phyloP scores from a whole-genome alignment of 2,888 invertebrate species.

The Diplazon laetatorius region DNA sequence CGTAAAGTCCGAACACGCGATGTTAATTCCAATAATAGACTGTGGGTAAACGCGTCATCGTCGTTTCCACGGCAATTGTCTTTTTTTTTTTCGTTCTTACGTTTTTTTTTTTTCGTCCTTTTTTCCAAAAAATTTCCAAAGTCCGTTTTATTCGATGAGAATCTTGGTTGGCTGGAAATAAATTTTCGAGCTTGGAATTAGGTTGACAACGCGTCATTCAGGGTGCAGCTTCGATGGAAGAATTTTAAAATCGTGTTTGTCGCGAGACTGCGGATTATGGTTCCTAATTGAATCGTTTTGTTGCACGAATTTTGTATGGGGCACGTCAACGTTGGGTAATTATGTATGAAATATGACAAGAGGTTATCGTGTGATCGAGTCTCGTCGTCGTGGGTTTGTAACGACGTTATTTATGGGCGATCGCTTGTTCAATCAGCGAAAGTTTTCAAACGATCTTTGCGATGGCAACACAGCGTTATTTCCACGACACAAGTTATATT shows the following conservation, averaged over 20 bases:
- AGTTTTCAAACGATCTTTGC: constrained; percentile 31
- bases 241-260: not conserved
- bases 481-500: too few relatives aligned
- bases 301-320: constrained; percentile 36
- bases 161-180: too few relatives aligned
- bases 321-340: constrained; percentile 25
- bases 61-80: constrained; percentile 46
- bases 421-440: constrained; percentile 33
- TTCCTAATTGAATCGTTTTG: constrained; percentile 45
- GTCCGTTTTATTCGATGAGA: not conserved
- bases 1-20: constrained; percentile 73
- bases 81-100: too few relatives aligned
- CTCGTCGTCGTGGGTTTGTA: constrained; percentile 24
- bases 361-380: constrained; percentile 2
- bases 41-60: constrained; percentile 30
- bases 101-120: too few relatives aligned
- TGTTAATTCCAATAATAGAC: constrained; percentile 71
- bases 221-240: not conserved
- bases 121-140: too few relatives aligned
- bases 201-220: constrained; percentile 14
- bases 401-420: constrained; percentile 46
- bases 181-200: too few relatives aligned
- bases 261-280: constrained; percentile 1
- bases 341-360: constrained; percentile 34
- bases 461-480: too few relatives aligned